Conservation (phyloP, 2,888 invertebrate species). For the Melangyna quadrimaculata region DNA sequence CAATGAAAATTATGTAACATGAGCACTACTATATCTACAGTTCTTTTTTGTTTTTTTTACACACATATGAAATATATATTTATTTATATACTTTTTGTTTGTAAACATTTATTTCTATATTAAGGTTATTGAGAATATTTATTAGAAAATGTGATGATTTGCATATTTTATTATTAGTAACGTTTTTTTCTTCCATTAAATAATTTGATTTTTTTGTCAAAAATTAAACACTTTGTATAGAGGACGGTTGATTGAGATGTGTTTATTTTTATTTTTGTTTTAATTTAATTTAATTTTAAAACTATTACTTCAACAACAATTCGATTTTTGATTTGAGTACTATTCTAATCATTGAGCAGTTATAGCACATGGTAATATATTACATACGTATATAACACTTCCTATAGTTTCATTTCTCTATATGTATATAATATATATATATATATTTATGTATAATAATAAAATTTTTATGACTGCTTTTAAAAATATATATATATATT, state of each 20-base stretch:
- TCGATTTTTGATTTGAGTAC: conserved; percentile 61
- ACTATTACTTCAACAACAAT: conserved; percentile 66
- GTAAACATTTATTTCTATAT: conserved; percentile 64
- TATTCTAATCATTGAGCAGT: conserved; percentile 70
- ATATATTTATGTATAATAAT: conserved; percentile 71
- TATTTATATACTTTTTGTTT: conserved; percentile 26
- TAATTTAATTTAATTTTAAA: conserved; percentile 31
- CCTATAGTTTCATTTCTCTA: conserved; percentile 65
- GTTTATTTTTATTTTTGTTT: conserved; percentile 43
- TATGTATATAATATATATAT: conserved; percentile 62
- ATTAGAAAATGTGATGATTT: conserved; percentile 51
- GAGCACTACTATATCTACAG: conserved; percentile 59
- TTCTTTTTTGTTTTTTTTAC: conserved; percentile 25
- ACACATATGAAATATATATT: conserved; percentile 60
- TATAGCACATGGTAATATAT: conserved; percentile 66
- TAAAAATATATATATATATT: conserved; percentile 67
- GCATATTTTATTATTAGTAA: conserved; percentile 57
- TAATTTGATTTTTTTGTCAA: conserved; percentile 51
- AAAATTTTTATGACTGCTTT: conserved; percentile 69
- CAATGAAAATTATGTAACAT: conserved; percentile 48
- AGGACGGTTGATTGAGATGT: conserved; percentile 74
- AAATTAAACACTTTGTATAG: conserved; percentile 73
- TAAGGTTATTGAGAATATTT: conserved; percentile 58
- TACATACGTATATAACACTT: conserved; percentile 72
- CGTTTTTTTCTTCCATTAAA: conserved; percentile 59